Evolutionary conservation across 1,140 invertebrate species (phyloP), one percentile per base, ranked within the genome.

Genomic region (Pygmarrhopalites habei): DNA sequence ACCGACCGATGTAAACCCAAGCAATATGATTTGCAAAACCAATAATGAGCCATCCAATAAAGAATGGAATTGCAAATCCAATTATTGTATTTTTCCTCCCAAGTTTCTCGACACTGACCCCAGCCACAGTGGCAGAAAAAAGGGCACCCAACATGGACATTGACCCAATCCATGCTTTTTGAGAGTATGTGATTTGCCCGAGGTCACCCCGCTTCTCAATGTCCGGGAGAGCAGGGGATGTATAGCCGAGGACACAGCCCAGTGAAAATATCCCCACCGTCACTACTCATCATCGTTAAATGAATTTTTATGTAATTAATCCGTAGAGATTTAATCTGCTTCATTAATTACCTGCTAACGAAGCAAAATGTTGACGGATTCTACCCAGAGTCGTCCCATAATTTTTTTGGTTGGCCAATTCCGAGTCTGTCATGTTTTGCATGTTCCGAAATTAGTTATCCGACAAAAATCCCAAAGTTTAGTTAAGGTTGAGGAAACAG

Each of bases 91-190:
- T 70, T 76, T 77, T 56, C 86, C 82, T 1, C 83, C 79, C 26
- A 81, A 71, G 66, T 78, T 77, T 7, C 76, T 82, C 47, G 2
- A 59, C 43, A 35, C 29, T n/a, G 15, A 56, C 10, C 2, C 63
- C 63, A 17, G 55, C 19, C 17, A 58, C 21, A 78, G 77, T 52
- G n/a, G 41, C 35, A 17, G 62, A 46, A 19, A 66, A 32, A 23
- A 68, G 39, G 23, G 63, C 68, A n/a, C 70, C 68, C 21, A 70
- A 58, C 46, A 63, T 47, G 30, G 65, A 43, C 2, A 59, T 49
- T 2, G 87, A 84, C 1, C 84, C 81, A 60, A 89, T 81, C 87
- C 86, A 90, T 1, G 84, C 83, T 41, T 82, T 82, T 46, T 85
- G 76, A 0, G 76, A 72, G 0, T 65, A 12, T 1, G 72, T 74